Evolutionary conservation across 1,140 invertebrate species (phyloP), one percentile per base, ranked within the genome.

Genomic region (Branchinecta lynchi): DNA sequence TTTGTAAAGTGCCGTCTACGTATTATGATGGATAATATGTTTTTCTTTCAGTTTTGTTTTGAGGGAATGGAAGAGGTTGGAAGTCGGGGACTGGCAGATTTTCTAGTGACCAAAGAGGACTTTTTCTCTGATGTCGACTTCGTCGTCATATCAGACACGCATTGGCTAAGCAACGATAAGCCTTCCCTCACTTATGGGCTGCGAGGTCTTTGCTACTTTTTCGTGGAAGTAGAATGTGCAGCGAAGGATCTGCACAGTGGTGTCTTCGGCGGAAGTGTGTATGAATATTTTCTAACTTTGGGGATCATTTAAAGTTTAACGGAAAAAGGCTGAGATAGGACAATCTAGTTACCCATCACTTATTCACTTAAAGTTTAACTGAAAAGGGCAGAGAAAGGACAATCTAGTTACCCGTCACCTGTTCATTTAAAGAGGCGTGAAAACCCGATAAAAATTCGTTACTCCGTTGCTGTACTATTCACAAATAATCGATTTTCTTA

Each of bases 61-160:
- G 96, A 99, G 84, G 94, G 92, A 66, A 99, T 99, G 96, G 96
- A 99, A 81, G 96, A 99, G 79, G 89, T 86, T 75, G 95, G 96
- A 8, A 97, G 93, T 71, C 90, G 93, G 79, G 96, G 96, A 44
- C 80, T 99, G 12, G 93, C 98, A 78, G 89, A 92, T 5, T 78
- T 97, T 15, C 79, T 99, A 2, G 80, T 84, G 72, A 77, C 85
- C 6, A 81, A 83, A 72, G 93, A 93, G 78, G 82, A 87, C 70
- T 80, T 78, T 68, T 98, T 96, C 77, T 82, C 97, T 12, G 83
- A 85, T 77, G 86, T 95, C 0, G 95, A 98, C 78, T 97, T 86
- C 81, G 92, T 97, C 44, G 97, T 94, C 77, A 98, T 99, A 75
- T 97, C 94, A 65, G 96, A 99, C 77, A 99, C 97, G 81, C 99